These are phyloP conservation scores for Hippoglossus hippoglossus DNA, from an alignment of 2,797 vertebrate species.

Conservation along the genomic window DNA sequence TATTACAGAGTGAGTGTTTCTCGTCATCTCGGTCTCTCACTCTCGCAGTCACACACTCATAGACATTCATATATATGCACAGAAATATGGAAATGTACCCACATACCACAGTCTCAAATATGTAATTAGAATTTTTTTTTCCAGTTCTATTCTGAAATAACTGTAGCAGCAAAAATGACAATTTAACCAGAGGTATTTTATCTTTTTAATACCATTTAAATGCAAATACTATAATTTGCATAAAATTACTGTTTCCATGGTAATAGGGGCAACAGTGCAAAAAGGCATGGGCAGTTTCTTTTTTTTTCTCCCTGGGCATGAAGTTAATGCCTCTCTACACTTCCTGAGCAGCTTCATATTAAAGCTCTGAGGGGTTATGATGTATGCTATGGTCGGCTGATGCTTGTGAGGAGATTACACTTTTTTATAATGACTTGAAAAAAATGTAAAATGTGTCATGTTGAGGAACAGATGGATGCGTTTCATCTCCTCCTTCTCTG, in stretches of 20 bases:
- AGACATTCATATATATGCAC: conserved; percentile 19
- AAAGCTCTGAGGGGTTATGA: conserved; percentile 3
- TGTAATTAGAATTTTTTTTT: conserved; percentile 59
- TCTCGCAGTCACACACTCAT: background rate
- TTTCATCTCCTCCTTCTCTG: conserved; percentile 12
- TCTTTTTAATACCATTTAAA: conserved; percentile 77
- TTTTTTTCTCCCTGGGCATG: conserved; percentile 1
- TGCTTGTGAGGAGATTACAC: conserved; percentile 3
- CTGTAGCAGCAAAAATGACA: conserved; percentile 50
- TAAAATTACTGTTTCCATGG: conserved; percentile 64
- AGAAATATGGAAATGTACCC: conserved; percentile 45
- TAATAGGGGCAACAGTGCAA: conserved; percentile 60
- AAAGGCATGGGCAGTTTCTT: conserved; percentile 41
- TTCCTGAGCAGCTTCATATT: conserved; percentile 21
- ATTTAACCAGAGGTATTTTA: conserved; percentile 56
- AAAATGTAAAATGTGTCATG: background rate
- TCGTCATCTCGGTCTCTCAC: background rate
- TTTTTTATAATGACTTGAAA: background rate
- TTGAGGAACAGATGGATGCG: conserved; percentile 24
- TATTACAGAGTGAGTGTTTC: conserved; percentile 92
- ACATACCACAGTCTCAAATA: conserved; percentile 20
- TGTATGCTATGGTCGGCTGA: background rate
- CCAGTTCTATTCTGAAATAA: conserved; percentile 50
- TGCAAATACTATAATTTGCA: conserved; percentile 73
- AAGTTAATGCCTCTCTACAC: conserved; percentile 32